Conservation (phyloP, 2,797 vertebrate species). For the Lateolabrax maculatus region DNA sequence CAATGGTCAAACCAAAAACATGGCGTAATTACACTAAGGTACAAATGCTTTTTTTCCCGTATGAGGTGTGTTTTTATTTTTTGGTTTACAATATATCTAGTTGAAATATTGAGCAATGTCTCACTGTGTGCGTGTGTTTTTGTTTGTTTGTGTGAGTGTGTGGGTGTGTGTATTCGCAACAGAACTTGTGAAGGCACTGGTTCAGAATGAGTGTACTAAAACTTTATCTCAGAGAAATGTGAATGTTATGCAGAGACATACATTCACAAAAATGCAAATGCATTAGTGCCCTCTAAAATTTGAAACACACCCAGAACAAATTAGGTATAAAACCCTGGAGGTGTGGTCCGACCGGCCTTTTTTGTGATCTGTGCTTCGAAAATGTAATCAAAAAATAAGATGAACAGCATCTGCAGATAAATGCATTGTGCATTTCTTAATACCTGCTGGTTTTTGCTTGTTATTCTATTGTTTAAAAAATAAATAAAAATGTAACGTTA, state of each 20-base stretch:
- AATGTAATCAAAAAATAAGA: background rate
- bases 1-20: slow-evolving; percentile 72
- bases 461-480: background rate
- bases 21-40: slow-evolving; percentile 66
- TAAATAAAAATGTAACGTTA: background rate
- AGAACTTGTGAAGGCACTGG: slow-evolving; percentile 68
- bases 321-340: slow-evolving; percentile 14
- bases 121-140: slow-evolving; percentile 55
- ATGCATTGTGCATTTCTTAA: slow-evolving; percentile 22
- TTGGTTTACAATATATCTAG: slow-evolving; percentile 73
- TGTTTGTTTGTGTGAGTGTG: slow-evolving; percentile 49
- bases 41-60: slow-evolving; percentile 61
- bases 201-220: slow-evolving; percentile 63
- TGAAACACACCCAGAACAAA: slow-evolving; percentile 14
- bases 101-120: slow-evolving; percentile 71
- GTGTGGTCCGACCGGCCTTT: slow-evolving; percentile 30
- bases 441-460: slow-evolving; percentile 10
- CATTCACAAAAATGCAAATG: slow-evolving; percentile 48
- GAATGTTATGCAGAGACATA: slow-evolving; percentile 40
- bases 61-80: slow-evolving; percentile 73
- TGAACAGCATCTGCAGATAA: slow-evolving; percentile 34
- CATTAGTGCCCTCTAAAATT: slow-evolving; percentile 20
- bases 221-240: slow-evolving; percentile 62
- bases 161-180: slow-evolving; percentile 50
- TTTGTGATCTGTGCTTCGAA: slow-evolving; percentile 50